Percentiles rank a stretch among this genome's conserved stretches.
phyloP scores from a whole-genome alignment of 2,888 invertebrate genomes.

The Tortrix viridana region DNA sequence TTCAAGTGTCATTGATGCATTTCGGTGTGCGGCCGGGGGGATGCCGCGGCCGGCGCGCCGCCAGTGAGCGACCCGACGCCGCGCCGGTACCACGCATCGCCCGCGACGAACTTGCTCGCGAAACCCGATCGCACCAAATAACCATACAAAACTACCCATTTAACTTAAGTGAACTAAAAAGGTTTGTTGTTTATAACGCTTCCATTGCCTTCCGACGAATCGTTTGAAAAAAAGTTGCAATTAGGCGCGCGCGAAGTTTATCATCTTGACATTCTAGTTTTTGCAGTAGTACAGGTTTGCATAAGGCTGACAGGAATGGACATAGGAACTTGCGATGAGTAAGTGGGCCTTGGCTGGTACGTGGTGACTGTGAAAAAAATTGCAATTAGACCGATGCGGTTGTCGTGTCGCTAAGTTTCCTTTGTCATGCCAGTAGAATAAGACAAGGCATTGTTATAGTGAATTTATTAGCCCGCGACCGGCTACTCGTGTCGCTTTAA shows the following conservation, averaged over 20 bases:
- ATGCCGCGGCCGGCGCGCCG: constrained; percentile 53
- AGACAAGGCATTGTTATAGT: constrained; percentile 76
- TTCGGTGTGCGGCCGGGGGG: constrained; percentile 76
- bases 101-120: constrained; percentile 73
- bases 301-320: constrained; percentile 73
- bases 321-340: constrained; percentile 77
- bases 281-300: constrained; percentile 70
- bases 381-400: constrained; percentile 74
- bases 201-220: constrained; percentile 50
- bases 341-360: constrained; percentile 80
- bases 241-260: constrained; percentile 60
- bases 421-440: constrained; percentile 74
- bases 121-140: constrained; percentile 66
- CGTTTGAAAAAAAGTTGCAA: constrained; percentile 55
- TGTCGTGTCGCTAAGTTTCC: constrained; percentile 70
- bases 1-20: constrained; percentile 83
- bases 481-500: constrained; percentile 46
- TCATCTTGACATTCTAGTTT: constrained; percentile 69
- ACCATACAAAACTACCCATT: constrained; percentile 45
- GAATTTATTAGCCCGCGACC: constrained; percentile 67
- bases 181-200: constrained; percentile 68
- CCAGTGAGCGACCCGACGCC: constrained; percentile 79
- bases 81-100: constrained; percentile 70
- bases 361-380: constrained; percentile 72
- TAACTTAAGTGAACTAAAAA: constrained; percentile 55